Conservation (phyloP, 1,140 invertebrate genomes). For the Telenomus remus region DNA sequence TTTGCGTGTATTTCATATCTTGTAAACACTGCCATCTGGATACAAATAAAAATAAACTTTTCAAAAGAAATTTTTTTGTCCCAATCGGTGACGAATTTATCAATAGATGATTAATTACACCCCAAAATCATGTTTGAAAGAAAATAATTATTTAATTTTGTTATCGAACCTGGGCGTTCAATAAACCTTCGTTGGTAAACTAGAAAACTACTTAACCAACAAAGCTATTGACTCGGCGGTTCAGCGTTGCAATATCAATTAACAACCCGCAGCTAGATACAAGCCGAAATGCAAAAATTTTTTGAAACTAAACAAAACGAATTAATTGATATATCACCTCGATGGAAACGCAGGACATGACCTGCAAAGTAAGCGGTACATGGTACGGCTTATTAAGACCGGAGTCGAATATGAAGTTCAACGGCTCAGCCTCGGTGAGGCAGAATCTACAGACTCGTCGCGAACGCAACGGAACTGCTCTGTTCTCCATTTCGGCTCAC, state of each 20-base stretch:
- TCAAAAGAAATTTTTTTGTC: too few relatives aligned
- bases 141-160: too few relatives aligned
- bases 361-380: conserved; percentile 81
- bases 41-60: too few relatives aligned
- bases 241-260: conserved; percentile 34
- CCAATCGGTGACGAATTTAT: too few relatives aligned
- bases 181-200: conserved; percentile 34
- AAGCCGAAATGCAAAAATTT: conserved; percentile 7
- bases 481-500: conserved; percentile 77
- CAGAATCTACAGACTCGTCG: conserved; percentile 85
- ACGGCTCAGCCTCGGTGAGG: conserved; percentile 76
- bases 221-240: conserved; percentile 56
- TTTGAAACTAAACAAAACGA: conserved; percentile 1
- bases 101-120: too few relatives aligned
- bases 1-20: too few relatives aligned
- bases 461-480: conserved; percentile 76
- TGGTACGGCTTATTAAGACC: conserved; percentile 73
- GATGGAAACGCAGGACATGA: conserved; percentile 84
- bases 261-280: conserved; percentile 18
- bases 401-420: conserved; percentile 81
- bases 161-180: too few relatives aligned
- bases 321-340: conserved; percentile 77
- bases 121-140: too few relatives aligned
- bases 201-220: conserved; percentile 28
- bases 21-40: too few relatives aligned